Conservation (phyloP, 2,113 vertebrate genomes). For the Cariama cristata region DNA sequence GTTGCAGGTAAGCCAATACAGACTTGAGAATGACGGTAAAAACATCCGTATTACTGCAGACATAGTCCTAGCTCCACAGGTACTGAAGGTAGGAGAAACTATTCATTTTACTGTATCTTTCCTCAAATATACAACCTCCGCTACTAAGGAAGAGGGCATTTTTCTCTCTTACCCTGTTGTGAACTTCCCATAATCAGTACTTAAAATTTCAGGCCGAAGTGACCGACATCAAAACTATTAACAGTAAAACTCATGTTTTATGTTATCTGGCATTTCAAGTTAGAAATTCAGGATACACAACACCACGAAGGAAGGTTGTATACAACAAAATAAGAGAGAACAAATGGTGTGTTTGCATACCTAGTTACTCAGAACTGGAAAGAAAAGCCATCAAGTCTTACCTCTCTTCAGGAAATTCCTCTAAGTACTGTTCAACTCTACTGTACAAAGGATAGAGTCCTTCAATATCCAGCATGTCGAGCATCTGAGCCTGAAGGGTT, state of each 20-base stretch:
- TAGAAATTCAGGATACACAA: neutral
- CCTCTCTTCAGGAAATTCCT: constrained; percentile 94
- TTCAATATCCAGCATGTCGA: constrained; percentile 95
- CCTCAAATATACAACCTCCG: neutral
- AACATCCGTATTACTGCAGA: neutral
- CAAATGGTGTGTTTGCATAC: neutral
- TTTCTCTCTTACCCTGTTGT: neutral
- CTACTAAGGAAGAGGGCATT: neutral
- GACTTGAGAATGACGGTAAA: neutral
- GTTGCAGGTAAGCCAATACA: neutral
- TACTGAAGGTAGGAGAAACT: neutral
- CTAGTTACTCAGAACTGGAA: neutral
- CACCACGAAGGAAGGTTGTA: neutral
- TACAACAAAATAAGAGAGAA: neutral
- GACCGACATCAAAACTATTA: neutral
- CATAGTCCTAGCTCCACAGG: neutral
- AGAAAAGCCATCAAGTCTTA: constrained; percentile 50
- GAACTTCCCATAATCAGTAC: neutral
- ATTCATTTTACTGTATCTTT: neutral
- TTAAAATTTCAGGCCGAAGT: neutral
- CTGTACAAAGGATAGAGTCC: constrained; percentile 92
- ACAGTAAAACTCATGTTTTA: neutral
- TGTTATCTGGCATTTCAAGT: neutral
- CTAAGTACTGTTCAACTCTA: constrained; percentile 89
- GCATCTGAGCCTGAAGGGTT: constrained; percentile 94